These are phyloP conservation scores for Lampris megalopsis DNA, from an alignment of 2,113 vertebrate genomes.

Conservation along the genomic window DNA sequence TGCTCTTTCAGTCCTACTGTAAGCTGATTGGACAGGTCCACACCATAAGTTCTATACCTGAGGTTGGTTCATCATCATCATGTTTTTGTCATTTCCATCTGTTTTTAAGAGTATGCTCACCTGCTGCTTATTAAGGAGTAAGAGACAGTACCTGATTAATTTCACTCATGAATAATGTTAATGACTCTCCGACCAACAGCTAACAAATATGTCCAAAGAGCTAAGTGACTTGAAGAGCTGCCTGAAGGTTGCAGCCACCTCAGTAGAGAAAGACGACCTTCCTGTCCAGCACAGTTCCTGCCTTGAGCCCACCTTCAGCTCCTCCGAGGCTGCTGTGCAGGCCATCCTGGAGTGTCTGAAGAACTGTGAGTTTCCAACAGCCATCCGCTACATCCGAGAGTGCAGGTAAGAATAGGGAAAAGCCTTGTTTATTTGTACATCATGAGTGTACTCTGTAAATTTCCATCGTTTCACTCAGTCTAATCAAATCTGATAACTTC, in stretches of 20 bases:
- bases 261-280: slow-evolving; percentile 79
- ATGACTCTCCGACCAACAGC: slow-evolving; percentile 72
- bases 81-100: too few species aligned
- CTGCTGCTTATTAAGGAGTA: background rate
- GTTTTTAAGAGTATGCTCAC: too few species aligned
- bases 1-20: slow-evolving; percentile 97
- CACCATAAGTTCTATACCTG: slow-evolving; percentile 89
- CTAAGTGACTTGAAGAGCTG: slow-evolving; percentile 89
- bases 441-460: background rate
- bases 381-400: slow-evolving; percentile 87
- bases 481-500: background rate
- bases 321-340: slow-evolving; percentile 91
- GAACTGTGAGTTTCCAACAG: slow-evolving; percentile 85
- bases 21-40: slow-evolving; percentile 95
- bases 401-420: slow-evolving; percentile 84
- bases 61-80: slow-evolving; percentile 77
- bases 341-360: slow-evolving; percentile 91
- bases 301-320: slow-evolving; percentile 84
- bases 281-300: slow-evolving; percentile 62
- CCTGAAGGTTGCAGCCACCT: slow-evolving; percentile 86
- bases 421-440: background rate
- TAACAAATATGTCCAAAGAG: slow-evolving; percentile 92
- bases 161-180: slow-evolving; percentile 10
- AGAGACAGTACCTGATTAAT: background rate
- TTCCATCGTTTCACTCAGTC: background rate